Conservation (phyloP, 2,797 vertebrate genomes). For the Pterois miles region DNA sequence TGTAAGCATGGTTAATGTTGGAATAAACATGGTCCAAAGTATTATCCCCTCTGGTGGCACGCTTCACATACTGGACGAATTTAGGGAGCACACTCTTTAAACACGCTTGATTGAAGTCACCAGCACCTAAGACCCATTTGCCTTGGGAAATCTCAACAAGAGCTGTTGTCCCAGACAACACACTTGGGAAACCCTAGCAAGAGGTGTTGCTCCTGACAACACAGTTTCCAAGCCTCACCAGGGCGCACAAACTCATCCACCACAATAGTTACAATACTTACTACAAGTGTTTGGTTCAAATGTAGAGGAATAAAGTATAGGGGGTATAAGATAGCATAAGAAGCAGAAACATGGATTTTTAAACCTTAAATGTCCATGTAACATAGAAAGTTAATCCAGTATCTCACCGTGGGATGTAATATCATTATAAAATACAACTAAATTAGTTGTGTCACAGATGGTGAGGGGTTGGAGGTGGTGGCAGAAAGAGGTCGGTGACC, state of each 20-base stretch:
- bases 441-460: constrained; percentile 22
- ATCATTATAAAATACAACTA: constrained; percentile 15
- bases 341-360: constrained; percentile 13
- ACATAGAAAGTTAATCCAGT: constrained; percentile 3
- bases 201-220: neutral
- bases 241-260: neutral
- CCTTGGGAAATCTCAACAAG: neutral
- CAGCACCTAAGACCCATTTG: neutral
- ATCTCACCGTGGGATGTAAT: neutral
- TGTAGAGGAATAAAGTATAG: constrained; percentile 16
- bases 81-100: too few species aligned
- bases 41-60: too few species aligned
- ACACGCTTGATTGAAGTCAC: too few species aligned
- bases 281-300: neutral
- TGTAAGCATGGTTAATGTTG: too few species aligned
- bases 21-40: too few species aligned
- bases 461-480: neutral
- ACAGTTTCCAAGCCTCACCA: neutral
- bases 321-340: neutral
- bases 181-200: neutral
- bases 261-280: too few species aligned
- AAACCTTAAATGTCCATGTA: constrained; percentile 22
- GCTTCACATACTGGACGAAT: too few species aligned
- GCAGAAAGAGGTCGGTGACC: constrained; percentile 31
- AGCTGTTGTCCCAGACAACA: neutral